These are phyloP conservation scores for Drosophila nikananu DNA, from an alignment of 1,140 invertebrate species.

Conservation along the genomic window DNA sequence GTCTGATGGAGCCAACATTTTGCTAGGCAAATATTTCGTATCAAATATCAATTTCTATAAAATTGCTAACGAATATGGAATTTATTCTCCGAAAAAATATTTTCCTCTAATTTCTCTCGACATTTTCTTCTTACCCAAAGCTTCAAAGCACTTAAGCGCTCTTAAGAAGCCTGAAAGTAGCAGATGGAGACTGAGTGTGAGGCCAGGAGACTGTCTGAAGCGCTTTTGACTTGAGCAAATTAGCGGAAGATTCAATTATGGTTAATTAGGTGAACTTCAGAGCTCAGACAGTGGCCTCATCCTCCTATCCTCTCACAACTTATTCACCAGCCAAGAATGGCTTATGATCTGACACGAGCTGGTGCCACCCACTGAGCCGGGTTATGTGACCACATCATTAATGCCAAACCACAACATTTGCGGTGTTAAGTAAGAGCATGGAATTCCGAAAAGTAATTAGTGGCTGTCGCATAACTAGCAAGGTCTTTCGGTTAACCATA, in stretches of 20 bases:
- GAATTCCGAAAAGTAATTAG: background rate
- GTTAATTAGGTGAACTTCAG: constrained; percentile 64
- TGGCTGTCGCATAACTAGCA: background rate
- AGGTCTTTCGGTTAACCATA: background rate
- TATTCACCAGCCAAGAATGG: background rate
- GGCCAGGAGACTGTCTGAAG: constrained; percentile 18
- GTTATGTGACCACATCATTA: constrained; percentile 10
- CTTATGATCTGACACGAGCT: constrained; percentile 18
- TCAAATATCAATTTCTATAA: constrained; percentile 7
- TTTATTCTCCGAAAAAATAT: constrained; percentile 20
- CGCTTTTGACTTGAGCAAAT: constrained; percentile 63
- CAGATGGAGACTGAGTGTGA: background rate
- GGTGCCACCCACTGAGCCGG: background rate
- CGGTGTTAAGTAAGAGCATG: background rate
- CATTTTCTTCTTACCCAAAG: constrained; percentile 21
- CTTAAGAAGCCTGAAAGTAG: constrained; percentile 21
- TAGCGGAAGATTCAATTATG: constrained; percentile 74
- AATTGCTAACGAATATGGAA: constrained; percentile 1
- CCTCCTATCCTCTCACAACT: background rate
- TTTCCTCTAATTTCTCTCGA: constrained; percentile 12
- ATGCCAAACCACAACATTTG: constrained; percentile 15
- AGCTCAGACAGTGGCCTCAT: constrained; percentile 2
- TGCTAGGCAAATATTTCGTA: background rate
- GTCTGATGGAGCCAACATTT: background rate
- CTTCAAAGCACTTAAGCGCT: constrained; percentile 20